A percentile compares a stretch with the other conserved stretches of the same genome.
phyloP scores from a whole-genome alignment of 2,113 vertebrate species.

The Meles meles region DNA sequence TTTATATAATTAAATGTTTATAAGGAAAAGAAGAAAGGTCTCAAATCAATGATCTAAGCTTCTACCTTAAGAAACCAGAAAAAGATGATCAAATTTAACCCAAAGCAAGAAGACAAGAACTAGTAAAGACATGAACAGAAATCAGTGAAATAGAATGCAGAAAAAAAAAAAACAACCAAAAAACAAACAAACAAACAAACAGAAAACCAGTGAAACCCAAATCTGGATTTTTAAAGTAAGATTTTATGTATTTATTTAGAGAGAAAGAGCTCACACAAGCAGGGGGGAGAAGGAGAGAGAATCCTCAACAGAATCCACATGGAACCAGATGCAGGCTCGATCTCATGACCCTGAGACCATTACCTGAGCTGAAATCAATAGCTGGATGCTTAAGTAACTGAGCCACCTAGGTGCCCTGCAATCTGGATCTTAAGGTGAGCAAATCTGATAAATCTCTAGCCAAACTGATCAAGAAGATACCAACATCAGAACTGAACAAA shows the following conservation, averaged over 20 bases:
- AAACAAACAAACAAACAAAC: neutral
- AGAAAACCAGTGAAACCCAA: neutral
- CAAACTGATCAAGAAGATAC: neutral
- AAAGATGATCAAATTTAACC: neutral
- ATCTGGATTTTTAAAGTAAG: neutral
- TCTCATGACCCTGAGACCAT: neutral
- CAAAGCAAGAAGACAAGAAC: neutral
- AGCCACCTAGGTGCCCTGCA: neutral
- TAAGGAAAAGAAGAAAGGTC: neutral
- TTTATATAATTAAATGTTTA: neutral
- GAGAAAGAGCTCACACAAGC: neutral
- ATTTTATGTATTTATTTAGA: neutral
- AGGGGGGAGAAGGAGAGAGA: neutral
- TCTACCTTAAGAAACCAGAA: neutral
- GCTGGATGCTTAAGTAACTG: neutral
- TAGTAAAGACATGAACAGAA: neutral
- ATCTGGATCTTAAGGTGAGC: neutral
- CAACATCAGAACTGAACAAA: neutral
- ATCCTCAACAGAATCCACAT: neutral
- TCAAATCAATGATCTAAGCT: neutral
- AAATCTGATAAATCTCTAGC: neutral
- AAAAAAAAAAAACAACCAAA: neutral
- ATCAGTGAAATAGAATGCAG: neutral
- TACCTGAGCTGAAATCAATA: neutral
- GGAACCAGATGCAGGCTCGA: neutral